Conservation (phyloP, 2,113 vertebrate species). For the Leptocoma aspasia region DNA sequence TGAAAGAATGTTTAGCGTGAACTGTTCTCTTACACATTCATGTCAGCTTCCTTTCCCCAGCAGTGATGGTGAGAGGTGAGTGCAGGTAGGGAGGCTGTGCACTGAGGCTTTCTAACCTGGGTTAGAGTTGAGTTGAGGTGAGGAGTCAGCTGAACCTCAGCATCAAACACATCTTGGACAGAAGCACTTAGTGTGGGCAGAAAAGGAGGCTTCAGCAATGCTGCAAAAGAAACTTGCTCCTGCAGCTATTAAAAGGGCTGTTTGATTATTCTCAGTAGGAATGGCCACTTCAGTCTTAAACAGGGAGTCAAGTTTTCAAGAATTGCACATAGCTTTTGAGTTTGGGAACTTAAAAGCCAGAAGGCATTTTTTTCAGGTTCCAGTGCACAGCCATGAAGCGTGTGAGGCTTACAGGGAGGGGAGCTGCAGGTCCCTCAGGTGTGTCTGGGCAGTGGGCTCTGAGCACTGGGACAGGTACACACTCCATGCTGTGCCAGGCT, state of each 20-base stretch:
- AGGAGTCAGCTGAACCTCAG: neutral
- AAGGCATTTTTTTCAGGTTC: neutral
- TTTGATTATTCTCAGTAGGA: neutral
- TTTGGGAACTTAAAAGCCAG: neutral
- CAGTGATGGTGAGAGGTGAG: neutral
- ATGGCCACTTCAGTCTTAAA: neutral
- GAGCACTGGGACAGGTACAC: rapidly evolving
- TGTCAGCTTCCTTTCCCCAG: neutral
- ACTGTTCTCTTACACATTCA: neutral
- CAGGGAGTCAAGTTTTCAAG: neutral
- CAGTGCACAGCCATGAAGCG: neutral
- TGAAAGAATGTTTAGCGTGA: neutral
- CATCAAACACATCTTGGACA: neutral
- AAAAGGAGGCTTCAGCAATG: neutral
- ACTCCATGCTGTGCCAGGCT: neutral
- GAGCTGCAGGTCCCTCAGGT: neutral
- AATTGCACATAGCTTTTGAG: neutral
- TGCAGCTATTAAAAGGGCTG: neutral
- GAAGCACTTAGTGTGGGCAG: neutral
- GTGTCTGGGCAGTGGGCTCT: neutral
- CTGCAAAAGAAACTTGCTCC: neutral
- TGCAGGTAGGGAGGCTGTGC: neutral
- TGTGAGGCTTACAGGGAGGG: neutral
- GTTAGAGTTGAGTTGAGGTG: neutral
- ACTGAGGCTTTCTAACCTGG: neutral